Evolutionary conservation across 2,797 vertebrate species (phyloP).

Genomic region (Siniperca scherzeri): DNA sequence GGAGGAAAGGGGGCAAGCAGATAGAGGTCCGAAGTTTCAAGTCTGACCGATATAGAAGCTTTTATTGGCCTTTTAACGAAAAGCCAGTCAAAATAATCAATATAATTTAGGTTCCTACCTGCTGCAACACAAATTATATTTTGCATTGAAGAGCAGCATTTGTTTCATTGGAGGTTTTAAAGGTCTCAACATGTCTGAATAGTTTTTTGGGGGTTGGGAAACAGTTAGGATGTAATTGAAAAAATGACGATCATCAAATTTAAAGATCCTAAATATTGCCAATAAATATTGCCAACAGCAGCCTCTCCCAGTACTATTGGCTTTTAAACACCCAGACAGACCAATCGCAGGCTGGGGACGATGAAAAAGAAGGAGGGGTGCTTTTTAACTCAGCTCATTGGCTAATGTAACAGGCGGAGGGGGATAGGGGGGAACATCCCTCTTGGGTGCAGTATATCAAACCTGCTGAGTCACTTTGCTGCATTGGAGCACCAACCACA

Average conservation of each 20-base stretch:
- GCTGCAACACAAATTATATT: neutral
- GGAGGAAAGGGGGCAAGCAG: neutral
- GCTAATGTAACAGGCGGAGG: conserved; percentile 18
- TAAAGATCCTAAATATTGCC: neutral
- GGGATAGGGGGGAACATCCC: neutral
- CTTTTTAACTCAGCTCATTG: conserved; percentile 38
- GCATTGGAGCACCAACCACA: conserved; percentile 54
- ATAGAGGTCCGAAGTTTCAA: conserved; percentile 10
- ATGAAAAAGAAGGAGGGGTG: conserved; percentile 20
- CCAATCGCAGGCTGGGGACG: neutral
- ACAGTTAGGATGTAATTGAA: neutral
- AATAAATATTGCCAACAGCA: neutral
- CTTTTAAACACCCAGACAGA: neutral
- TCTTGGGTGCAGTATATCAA: conserved; percentile 30
- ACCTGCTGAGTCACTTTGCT: conserved; percentile 77
- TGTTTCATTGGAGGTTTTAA: neutral
- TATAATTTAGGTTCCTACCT: neutral
- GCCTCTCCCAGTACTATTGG: neutral
- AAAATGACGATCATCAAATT: neutral
- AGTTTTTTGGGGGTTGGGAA: neutral
- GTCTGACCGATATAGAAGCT: neutral
- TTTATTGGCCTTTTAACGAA: neutral
- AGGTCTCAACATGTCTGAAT: neutral
- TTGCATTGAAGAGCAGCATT: neutral
- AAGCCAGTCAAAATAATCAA: neutral